Conservation (phyloP, 2,888 invertebrate species). For the Hyposoter dolosus region DNA sequence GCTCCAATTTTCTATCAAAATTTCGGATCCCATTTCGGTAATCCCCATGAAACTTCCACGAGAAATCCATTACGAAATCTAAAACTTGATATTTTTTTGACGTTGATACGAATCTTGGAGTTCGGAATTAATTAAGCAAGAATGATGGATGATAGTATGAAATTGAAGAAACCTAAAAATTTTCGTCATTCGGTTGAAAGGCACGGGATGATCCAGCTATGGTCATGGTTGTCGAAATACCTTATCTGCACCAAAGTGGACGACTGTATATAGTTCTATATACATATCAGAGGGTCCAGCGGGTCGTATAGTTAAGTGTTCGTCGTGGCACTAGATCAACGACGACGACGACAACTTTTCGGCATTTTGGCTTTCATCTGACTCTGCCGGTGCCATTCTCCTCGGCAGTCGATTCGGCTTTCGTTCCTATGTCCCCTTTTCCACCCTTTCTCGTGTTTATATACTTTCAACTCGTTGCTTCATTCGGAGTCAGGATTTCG, state of each 20-base stretch:
- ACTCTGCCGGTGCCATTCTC: conserved; percentile 62
- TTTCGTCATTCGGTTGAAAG: background rate
- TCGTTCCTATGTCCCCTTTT: conserved; percentile 35
- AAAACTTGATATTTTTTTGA: background rate
- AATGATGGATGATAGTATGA: conserved; percentile 1
- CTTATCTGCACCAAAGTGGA: conserved; percentile 39
- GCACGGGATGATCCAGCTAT: background rate
- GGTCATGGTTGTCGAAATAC: conserved; percentile 4
- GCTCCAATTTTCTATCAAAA: background rate
- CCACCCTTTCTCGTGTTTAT: conserved; percentile 30
- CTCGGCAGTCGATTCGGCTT: conserved; percentile 39
- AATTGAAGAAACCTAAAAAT: conserved; percentile 2
- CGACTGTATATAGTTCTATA: conserved; percentile 18
- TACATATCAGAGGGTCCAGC: conserved; percentile 32
- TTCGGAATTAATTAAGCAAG: background rate
- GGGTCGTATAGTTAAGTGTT: conserved; percentile 81
- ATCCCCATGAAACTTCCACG: background rate
- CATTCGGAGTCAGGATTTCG: conserved; percentile 9
- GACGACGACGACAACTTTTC: conserved; percentile 78
- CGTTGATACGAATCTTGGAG: background rate
- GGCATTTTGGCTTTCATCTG: conserved; percentile 83
- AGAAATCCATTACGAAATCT: background rate
- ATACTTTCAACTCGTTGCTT: conserved; percentile 42
- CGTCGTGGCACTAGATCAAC: conserved; percentile 83
- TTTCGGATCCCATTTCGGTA: background rate